Base-by-base conservation (phyloP, 1,140 invertebrate genomes). In the Oppia nitens region DNA sequence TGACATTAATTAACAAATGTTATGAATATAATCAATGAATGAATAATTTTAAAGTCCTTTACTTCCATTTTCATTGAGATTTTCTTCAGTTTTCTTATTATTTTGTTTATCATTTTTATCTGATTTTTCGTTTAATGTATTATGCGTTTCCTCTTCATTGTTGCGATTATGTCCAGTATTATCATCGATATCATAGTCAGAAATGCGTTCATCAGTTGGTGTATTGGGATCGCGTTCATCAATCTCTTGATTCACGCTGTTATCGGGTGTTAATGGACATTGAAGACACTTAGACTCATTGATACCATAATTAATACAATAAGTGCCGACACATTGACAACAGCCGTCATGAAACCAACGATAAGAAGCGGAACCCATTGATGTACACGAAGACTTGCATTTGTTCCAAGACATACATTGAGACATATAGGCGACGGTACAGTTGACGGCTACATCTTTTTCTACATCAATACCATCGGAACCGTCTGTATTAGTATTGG, bases 321-420 rank as follows among this genome's bases (percentile, higher is more conserved):
- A n/a, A 55, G 25, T 14, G 2, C 57, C 59, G 28, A 62, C 47
- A 45, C 57, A 59, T 55, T 62, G n/a, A 47, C 91, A 95, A 67
- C 91, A 95, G 1, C 88, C 90, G 70, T 93, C 85, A 70, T 93
- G 88, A 72, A 95, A 95, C 69, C 69, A 71, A 47, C 90, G 77
- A 70, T 79, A 87, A 71, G 80, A 80, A 14, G 76, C 73, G 6
- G 81, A 80, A 25, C 83, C 83, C 78, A 83, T 84, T 0, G 84
- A 84, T 60, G 79, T 77, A 68, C 88, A 93, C 9, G 80, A 79
- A 3, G 74, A 76, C 66, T 79, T 81, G 69, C 89, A 96, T 69
- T 92, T 93, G 67, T 83, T 81, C 75, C 82, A 82, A 2, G 89
- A 87, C 74, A 85, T 84, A 70, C 91, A 95, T 66, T 90, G 81